Base-by-base conservation (phyloP, 2,888 invertebrate genomes). In the Brachypalpus laphriformis region DNA sequence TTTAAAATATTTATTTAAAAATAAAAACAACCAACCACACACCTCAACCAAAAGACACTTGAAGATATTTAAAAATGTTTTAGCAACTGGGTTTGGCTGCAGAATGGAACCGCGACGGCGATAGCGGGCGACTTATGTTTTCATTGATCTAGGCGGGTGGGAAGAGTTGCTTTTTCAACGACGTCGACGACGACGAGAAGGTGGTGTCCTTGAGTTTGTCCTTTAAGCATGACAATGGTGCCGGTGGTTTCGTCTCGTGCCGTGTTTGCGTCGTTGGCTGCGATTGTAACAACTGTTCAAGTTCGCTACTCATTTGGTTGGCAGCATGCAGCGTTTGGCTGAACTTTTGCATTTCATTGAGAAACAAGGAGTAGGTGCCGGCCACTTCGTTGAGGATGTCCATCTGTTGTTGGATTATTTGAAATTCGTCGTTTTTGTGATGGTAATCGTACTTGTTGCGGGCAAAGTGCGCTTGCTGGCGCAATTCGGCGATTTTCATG, bases 391-490 rank as follows among this genome's bases (percentile, higher is more conserved):
- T 66, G 9, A 88, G 80, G 22, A 87, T 86, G 2, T 70, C 51
- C 22, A 74, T 77, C 22, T 88, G 42, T 45, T 87, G 68, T 51
- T 81, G 18, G 11, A 88, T n/a, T 61, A 88, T 87, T 75, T 87
- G 61, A n/a, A 86, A 31, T 86, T 88, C 89, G 76, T 89, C 88
- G 47, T 89, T 88, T 61, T 87, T 87, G 72, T 89, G 89, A 77
- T 89, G 87, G 72, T 87, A 89, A 77, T 88, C 88, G 54, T 89
- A 88, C 28, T 87, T 87, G 70, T 88, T 88, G 1, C 88, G 40
- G 9, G 88, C 88, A 83, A 88, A 89, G 51, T 76, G 87, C 7
- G 87, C 87, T 37, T 88, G 87, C 8, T 88, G 87, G 31, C 87
- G 89, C 54, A 89, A 85, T 47, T 88, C 88, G 1, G 85, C 76